phyloP scores from a whole-genome alignment of 2,888 invertebrate species.

The Dryobota labecula region DNA sequence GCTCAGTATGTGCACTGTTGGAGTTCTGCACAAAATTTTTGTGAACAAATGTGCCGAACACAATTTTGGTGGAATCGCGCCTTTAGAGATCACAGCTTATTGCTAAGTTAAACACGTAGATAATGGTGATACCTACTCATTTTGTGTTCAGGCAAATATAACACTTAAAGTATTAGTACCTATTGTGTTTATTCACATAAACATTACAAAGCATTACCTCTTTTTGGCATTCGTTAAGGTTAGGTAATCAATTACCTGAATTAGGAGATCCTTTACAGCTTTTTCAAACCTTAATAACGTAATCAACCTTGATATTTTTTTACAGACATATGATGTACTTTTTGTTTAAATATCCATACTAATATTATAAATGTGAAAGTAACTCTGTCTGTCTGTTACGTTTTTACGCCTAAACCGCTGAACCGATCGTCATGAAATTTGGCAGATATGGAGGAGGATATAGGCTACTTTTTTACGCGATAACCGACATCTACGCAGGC shows the following conservation, averaged over 20 bases:
- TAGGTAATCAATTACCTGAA: background rate
- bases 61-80: no score
- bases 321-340: background rate
- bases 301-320: background rate
- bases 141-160: slow-evolving; percentile 7
- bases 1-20: no score
- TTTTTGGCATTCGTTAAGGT: background rate
- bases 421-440: no score
- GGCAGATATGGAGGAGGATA: no score
- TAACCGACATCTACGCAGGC: no score
- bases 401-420: no score
- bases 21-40: no score
- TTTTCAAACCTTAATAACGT: background rate
- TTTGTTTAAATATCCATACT: no score
- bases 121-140: background rate
- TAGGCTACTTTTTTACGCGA: no score
- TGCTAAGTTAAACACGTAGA: slow-evolving; percentile 34
- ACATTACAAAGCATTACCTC: slow-evolving; percentile 4
- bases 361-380: no score
- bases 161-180: background rate
- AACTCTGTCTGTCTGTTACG: no score
- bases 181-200: slow-evolving; percentile 12
- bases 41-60: no score
- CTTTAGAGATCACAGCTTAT: slow-evolving; percentile 42
- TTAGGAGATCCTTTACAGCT: background rate